Conservation (phyloP, 2,113 vertebrate genomes). For the Apteryx owenii region DNA sequence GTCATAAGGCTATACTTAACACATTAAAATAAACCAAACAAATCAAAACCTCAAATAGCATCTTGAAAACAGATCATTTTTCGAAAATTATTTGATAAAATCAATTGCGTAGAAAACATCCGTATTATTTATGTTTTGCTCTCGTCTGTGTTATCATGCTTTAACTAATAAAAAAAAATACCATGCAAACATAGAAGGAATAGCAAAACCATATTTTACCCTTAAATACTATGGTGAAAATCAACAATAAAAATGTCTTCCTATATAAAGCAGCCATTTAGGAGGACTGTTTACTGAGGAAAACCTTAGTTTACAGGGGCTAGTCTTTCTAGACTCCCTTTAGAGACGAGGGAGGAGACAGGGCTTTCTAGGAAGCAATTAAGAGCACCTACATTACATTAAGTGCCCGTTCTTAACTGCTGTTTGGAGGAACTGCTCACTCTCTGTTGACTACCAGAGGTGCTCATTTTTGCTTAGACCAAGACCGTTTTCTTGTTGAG, state of each 20-base stretch:
- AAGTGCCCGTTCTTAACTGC: not conserved
- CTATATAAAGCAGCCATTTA: not conserved
- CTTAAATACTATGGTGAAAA: not conserved
- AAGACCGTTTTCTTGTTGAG: not conserved
- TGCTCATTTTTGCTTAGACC: not conserved
- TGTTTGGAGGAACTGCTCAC: not conserved
- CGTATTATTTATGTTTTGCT: not conserved
- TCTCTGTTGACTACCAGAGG: not conserved
- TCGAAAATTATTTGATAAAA: not conserved
- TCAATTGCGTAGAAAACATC: not conserved
- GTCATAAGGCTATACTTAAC: not conserved
- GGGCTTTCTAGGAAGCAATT: not conserved
- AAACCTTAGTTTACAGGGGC: not conserved
- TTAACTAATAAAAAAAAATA: not conserved
- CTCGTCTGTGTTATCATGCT: not conserved
- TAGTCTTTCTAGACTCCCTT: not conserved
- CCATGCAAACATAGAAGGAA: not conserved
- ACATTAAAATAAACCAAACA: not conserved
- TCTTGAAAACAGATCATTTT: not conserved
- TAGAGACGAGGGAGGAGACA: not conserved
- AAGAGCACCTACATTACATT: fast-evolving
- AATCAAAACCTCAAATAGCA: not conserved
- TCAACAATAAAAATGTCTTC: not conserved
- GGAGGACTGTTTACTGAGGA: not conserved
- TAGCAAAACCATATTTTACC: not conserved